phyloP scores from a whole-genome alignment of 2,888 invertebrate species.

The Deilephila porcellus region DNA sequence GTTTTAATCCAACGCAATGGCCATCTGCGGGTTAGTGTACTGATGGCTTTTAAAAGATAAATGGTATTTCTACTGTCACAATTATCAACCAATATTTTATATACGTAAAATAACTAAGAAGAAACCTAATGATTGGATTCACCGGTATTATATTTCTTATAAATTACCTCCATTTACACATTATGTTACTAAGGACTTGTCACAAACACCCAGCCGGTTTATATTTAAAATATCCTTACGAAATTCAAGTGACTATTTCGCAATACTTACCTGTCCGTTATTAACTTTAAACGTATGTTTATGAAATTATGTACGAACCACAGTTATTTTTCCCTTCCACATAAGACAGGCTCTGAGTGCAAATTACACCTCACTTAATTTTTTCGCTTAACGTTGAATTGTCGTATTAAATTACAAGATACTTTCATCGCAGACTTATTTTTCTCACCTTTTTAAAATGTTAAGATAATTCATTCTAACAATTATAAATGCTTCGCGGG shows the following conservation, averaged over 20 bases:
- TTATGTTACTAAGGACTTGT: neutral
- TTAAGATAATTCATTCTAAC: neutral
- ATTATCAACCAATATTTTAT: too few species aligned
- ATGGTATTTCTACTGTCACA: too few species aligned
- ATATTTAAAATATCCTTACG: neutral
- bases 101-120: too few species aligned
- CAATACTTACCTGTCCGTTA: neutral
- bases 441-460: slow-evolving; percentile 35
- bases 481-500: neutral
- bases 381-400: slow-evolving; percentile 24
- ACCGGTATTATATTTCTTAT: neutral
- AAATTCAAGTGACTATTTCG: neutral
- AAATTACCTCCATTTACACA: neutral
- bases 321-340: neutral
- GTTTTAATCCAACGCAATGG: too few species aligned
- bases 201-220: neutral
- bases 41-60: too few species aligned
- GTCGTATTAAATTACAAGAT: slow-evolving; percentile 22
- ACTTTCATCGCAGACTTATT: slow-evolving; percentile 32
- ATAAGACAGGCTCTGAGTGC: slow-evolving; percentile 10
- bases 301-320: slow-evolving; percentile 1
- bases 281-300: slow-evolving; percentile 4
- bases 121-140: too few species aligned
- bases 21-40: too few species aligned
- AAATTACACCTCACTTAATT: slow-evolving; percentile 17